Percentiles rank a stretch among this genome's conserved stretches.
phyloP scores from a whole-genome alignment of 1,140 invertebrate species.

The Phocides pigmalion region DNA sequence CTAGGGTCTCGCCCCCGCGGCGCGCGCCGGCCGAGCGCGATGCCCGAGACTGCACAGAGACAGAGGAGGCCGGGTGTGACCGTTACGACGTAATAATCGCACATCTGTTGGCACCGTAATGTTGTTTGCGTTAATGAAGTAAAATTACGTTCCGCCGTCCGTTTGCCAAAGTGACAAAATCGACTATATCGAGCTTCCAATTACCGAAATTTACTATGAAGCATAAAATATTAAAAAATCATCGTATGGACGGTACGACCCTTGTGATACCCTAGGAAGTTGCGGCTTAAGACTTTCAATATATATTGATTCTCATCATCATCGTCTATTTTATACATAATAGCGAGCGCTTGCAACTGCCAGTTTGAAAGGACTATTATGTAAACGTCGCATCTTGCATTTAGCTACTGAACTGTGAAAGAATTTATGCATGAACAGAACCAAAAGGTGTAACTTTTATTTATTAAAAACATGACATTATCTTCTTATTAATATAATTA shows the following conservation, averaged over 20 bases:
- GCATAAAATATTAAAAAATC: too few relatives aligned
- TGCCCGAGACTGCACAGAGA: too few relatives aligned
- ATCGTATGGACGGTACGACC: background rate
- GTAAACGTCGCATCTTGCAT: background rate
- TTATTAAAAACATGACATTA: background rate
- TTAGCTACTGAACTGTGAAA: background rate
- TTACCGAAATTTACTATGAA: too few relatives aligned
- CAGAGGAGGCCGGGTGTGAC: too few relatives aligned
- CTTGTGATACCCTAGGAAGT: background rate
- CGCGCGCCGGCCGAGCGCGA: slow-evolving; percentile 4
- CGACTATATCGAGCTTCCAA: too few relatives aligned
- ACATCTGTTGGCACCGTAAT: too few relatives aligned
- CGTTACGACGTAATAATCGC: too few relatives aligned
- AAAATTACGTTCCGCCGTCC: too few relatives aligned
- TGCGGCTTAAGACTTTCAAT: background rate
- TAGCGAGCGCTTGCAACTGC: background rate
- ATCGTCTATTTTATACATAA: background rate
- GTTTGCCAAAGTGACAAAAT: too few relatives aligned
- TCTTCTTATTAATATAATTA: background rate
- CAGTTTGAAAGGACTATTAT: background rate
- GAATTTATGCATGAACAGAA: background rate
- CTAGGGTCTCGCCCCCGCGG: background rate
- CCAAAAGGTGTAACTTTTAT: background rate
- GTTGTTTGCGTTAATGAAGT: too few relatives aligned
- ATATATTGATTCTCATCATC: background rate